Evolutionary conservation across 2,888 invertebrate species (phyloP).

Genomic region (Clepsis dumicolana): DNA sequence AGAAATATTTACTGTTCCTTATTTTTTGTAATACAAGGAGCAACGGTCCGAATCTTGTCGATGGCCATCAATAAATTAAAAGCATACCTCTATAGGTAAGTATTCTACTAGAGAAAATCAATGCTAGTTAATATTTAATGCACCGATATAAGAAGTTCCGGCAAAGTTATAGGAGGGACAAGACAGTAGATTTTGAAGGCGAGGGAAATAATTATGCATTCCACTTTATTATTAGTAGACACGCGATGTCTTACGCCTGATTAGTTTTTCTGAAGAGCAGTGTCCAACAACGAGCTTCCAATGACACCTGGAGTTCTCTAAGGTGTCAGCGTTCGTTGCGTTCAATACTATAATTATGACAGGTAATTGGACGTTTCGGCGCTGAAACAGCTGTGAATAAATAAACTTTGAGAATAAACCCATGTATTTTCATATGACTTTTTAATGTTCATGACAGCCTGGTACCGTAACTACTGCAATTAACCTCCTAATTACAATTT

Average conservation of each 20-base stretch:
- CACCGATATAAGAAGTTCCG: background rate
- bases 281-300: background rate
- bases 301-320: too few species aligned
- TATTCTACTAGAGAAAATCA: background rate
- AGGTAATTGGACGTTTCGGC: too few species aligned
- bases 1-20: too few species aligned
- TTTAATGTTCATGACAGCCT: background rate
- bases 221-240: background rate
- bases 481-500: conserved; percentile 11
- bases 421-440: background rate
- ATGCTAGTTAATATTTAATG: conserved; percentile 1
- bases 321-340: too few species aligned
- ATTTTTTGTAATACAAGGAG: too few species aligned
- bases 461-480: conserved; percentile 2
- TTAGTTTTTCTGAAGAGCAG: background rate
- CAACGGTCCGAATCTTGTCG: too few species aligned
- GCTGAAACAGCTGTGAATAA: too few species aligned
- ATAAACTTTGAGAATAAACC: too few species aligned
- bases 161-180: background rate
- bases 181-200: background rate
- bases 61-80: too few species aligned
- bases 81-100: too few species aligned
- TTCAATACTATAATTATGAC: too few species aligned
- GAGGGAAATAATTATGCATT: background rate
- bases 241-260: background rate